Evolutionary conservation across 2,113 vertebrate genomes (phyloP).

Genomic region (Cinclus mexicanus): DNA sequence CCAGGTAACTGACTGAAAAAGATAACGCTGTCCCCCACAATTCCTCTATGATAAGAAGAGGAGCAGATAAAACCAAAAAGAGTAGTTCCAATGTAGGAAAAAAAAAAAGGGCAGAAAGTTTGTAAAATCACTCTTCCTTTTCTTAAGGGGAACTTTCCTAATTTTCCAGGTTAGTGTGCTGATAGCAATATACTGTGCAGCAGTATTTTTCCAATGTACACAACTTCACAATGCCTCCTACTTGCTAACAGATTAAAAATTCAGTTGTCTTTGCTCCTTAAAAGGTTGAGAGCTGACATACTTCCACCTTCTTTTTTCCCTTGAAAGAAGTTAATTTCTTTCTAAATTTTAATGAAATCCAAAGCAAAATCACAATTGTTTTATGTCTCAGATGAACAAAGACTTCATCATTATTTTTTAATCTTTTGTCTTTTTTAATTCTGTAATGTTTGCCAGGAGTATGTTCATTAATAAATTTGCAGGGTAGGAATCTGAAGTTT

Average conservation of each 20-base stretch:
- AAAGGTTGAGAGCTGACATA: background rate
- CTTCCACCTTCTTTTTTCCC: accelerated
- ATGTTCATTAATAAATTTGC: background rate
- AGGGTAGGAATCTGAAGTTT: background rate
- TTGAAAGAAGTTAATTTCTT: background rate
- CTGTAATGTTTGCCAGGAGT: background rate
- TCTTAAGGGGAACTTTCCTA: background rate
- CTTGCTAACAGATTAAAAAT: background rate
- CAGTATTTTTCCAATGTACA: background rate
- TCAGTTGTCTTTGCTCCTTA: background rate
- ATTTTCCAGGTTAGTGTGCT: background rate
- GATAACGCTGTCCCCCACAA: accelerated
- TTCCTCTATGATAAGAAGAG: background rate
- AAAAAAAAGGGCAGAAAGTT: background rate
- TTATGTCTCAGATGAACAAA: background rate
- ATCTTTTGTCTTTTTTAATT: background rate
- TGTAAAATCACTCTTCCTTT: background rate
- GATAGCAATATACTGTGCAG: background rate
- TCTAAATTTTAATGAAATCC: background rate
- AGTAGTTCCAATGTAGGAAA: background rate
- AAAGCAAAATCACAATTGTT: background rate
- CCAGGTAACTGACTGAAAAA: background rate
- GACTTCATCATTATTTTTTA: background rate
- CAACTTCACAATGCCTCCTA: background rate
- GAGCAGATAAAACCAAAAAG: background rate